Evolutionary conservation across 64 coral and sea anemone genomes (phyloP).

Genomic region (Porites australiensis): DNA sequence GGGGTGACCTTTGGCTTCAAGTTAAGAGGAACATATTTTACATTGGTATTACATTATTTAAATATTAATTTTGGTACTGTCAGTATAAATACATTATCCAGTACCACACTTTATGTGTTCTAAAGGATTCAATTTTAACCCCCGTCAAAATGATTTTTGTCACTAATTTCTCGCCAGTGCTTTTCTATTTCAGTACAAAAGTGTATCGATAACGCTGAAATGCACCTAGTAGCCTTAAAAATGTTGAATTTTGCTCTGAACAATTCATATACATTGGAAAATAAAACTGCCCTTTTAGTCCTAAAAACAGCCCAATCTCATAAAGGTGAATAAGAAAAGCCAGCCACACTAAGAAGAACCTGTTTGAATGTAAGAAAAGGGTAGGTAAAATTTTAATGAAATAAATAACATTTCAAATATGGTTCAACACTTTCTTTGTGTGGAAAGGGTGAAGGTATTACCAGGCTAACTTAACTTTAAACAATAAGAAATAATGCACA

Average conservation of each 20-base stretch:
- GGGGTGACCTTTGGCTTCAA: conserved; percentile 21
- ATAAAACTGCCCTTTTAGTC: conserved; percentile 25
- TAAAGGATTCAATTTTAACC: conserved; percentile 26
- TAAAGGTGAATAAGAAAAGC: conserved; percentile 4
- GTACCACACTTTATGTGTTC: conserved; percentile 6
- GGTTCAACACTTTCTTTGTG: not conserved
- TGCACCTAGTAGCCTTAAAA: conserved; percentile 20
- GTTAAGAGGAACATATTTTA: conserved; percentile 48
- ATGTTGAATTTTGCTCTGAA: not conserved
- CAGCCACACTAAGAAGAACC: not conserved
- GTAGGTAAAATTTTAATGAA: not conserved
- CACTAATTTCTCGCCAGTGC: conserved; percentile 14
- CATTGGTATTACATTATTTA: conserved; percentile 64
- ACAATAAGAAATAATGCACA: conserved; percentile 20
- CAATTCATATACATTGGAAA: conserved; percentile 25
- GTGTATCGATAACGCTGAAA: conserved; percentile 10
- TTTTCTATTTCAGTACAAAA: conserved; percentile 36
- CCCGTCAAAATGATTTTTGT: not conserved
- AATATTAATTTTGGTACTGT: conserved; percentile 56
- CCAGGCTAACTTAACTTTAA: conserved; percentile 21
- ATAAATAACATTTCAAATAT: conserved; percentile 24
- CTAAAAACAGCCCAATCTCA: conserved; percentile 27
- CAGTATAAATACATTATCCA: conserved; percentile 54
- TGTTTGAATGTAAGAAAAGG: not conserved
- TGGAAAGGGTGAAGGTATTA: not conserved